Evolutionary conservation across 2,797 vertebrate genomes (phyloP).

Genomic region (Scolopax rusticola): DNA sequence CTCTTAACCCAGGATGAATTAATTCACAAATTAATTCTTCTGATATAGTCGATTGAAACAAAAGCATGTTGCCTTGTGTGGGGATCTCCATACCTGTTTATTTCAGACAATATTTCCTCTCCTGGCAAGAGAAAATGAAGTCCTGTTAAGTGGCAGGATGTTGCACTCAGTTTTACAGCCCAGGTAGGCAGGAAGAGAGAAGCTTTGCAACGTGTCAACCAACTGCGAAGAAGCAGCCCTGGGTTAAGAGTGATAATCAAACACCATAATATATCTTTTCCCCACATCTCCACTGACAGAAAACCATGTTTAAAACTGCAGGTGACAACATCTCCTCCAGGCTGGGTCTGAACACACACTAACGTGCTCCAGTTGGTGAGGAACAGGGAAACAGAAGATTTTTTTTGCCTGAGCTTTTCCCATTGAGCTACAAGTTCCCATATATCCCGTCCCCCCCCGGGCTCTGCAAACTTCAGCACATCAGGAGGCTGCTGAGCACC

Average conservation of each 20-base stretch:
- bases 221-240: not conserved
- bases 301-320: not conserved
- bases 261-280: not conserved
- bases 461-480: not conserved
- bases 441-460: not conserved
- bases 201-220: fast-evolving
- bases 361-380: not conserved
- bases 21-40: not conserved
- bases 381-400: not conserved
- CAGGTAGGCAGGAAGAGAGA: not conserved
- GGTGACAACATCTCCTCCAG: not conserved
- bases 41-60: not conserved
- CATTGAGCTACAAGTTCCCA: fast-evolving
- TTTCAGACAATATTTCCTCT: not conserved
- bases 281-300: not conserved
- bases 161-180: not conserved
- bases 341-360: not conserved
- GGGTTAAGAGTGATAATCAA: not conserved
- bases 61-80: not conserved
- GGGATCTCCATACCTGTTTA: not conserved
- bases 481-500: not conserved
- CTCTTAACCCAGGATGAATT: not conserved
- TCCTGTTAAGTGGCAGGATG: not conserved
- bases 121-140: not conserved
- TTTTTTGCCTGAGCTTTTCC: not conserved